Evolutionary conservation across 2,113 vertebrate genomes (phyloP).

Genomic region (Rousettus leschenaultii): DNA sequence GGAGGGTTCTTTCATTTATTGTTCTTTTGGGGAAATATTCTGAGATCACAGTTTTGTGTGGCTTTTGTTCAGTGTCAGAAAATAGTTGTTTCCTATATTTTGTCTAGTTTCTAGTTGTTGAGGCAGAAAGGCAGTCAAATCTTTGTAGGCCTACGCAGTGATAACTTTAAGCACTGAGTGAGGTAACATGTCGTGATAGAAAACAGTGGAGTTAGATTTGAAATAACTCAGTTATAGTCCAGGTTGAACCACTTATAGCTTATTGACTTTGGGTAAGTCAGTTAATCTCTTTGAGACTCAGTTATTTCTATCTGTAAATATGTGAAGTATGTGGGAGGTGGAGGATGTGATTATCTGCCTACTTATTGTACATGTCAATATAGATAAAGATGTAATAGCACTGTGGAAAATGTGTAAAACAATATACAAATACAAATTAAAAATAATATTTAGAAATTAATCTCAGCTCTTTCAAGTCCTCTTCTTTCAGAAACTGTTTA

Average conservation of each 20-base stretch:
- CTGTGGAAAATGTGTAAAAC: conserved; percentile 17
- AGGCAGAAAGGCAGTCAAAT: background rate
- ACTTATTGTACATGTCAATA: background rate
- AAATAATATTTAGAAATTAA: conserved; percentile 16
- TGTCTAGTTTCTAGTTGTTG: background rate
- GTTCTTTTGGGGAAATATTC: background rate
- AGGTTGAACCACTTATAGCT: background rate
- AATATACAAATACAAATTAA: conserved; percentile 8
- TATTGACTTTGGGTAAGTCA: background rate
- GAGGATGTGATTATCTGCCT: background rate
- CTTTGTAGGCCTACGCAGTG: background rate
- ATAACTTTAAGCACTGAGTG: background rate
- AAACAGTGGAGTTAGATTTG: background rate
- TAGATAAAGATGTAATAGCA: background rate
- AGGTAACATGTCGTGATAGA: background rate
- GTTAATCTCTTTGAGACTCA: conserved; percentile 32
- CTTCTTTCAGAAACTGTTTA: conserved; percentile 22
- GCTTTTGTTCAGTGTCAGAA: background rate
- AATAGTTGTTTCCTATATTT: background rate
- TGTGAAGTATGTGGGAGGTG: background rate
- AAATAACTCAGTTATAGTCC: background rate
- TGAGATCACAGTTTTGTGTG: background rate
- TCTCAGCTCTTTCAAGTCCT: background rate
- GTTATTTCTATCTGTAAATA: conserved; percentile 2
- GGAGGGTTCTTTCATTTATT: background rate